Conservation (phyloP, 2,113 vertebrate genomes). For the Illadopsis cleaveri region DNA sequence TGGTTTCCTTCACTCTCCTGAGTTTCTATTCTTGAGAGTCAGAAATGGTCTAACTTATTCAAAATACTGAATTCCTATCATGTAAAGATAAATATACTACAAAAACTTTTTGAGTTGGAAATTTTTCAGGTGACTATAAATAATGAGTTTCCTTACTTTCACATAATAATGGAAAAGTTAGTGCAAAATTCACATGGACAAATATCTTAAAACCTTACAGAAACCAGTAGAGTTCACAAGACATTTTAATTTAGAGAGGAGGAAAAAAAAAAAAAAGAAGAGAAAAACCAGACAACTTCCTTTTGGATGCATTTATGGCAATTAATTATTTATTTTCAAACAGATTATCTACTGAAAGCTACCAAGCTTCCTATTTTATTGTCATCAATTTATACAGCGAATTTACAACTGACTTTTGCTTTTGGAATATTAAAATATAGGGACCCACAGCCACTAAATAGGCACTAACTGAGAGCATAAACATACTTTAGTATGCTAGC, state of each 20-base stretch:
- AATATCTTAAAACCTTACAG: not conserved
- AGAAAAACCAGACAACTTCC: not conserved
- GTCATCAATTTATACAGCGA: not conserved
- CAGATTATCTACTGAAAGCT: not conserved
- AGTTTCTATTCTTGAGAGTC: conserved; percentile 34
- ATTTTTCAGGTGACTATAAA: not conserved
- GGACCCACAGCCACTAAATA: conserved; percentile 41
- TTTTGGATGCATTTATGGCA: not conserved
- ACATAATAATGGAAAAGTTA: not conserved
- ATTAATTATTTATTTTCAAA: not conserved
- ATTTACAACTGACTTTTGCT: conserved; percentile 18
- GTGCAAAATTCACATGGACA: not conserved
- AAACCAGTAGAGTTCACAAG: not conserved
- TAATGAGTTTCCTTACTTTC: not conserved
- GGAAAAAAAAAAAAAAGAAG: not conserved
- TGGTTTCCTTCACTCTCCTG: conserved; percentile 38
- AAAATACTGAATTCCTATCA: conserved; percentile 47
- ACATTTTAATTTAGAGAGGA: not conserved
- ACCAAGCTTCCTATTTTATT: not conserved
- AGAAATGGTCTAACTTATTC: conserved; percentile 30
- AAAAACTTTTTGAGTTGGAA: conserved; percentile 18
- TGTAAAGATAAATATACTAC: not conserved
- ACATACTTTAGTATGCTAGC: conserved; percentile 14
- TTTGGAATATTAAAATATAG: conserved; percentile 7
- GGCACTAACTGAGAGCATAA: conserved; percentile 8